Percentiles rank a stretch among this genome's conserved stretches.
Conservation (phyloP, 92 coral and sea anemone species). For the Zoanthus solanderi region DNA sequence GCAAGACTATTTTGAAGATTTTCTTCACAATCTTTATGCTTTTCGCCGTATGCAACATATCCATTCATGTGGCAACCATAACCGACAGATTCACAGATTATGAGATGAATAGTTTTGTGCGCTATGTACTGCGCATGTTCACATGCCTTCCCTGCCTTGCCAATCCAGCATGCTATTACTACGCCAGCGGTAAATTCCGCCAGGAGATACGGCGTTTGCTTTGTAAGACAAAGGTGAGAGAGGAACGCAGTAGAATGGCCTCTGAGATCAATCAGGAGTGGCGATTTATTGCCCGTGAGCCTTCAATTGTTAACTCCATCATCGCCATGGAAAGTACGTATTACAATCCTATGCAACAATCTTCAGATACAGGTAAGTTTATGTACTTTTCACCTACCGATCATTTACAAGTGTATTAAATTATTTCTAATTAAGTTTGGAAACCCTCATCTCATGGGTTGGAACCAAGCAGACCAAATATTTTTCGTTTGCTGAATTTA, state of each 20-base stretch:
- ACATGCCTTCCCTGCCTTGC: slow-evolving; percentile 33
- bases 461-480: no score
- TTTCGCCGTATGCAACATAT: slow-evolving; percentile 39
- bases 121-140: slow-evolving; percentile 38
- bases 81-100: slow-evolving; percentile 24
- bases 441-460: no score
- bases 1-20: slow-evolving; percentile 32
- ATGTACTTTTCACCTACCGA: background rate
- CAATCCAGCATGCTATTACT: slow-evolving; percentile 31
- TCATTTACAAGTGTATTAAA: no score
- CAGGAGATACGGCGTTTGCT: slow-evolving; percentile 20
- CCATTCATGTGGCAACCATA: slow-evolving; percentile 35
- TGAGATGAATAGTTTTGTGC: slow-evolving; percentile 38
- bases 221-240: slow-evolving; percentile 8
- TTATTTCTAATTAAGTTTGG: no score
- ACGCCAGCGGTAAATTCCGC: slow-evolving; percentile 38
- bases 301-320: slow-evolving; percentile 3
- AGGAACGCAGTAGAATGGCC: slow-evolving; percentile 17
- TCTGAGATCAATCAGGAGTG: slow-evolving; percentile 41
- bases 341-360: background rate
- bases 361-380: background rate
- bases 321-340: slow-evolving; percentile 16
- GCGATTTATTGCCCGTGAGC: slow-evolving; percentile 28
- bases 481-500: no score
- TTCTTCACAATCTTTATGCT: slow-evolving; percentile 39